These are phyloP conservation scores for Myiotriccus ornatus DNA, from an alignment of 2,797 vertebrate genomes.

Conservation along the genomic window DNA sequence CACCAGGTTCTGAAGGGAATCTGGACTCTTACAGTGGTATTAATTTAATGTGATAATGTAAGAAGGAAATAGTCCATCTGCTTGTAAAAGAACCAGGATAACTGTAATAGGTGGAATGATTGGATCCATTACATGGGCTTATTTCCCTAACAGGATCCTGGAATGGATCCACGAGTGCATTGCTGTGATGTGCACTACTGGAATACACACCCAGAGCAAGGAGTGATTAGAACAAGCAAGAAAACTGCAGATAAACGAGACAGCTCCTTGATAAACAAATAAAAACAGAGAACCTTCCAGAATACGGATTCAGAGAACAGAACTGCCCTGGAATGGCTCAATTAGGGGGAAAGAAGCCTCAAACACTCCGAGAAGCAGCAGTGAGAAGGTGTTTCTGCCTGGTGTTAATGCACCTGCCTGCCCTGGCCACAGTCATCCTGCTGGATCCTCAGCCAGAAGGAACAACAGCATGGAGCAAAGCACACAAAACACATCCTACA, in stretches of 20 bases:
- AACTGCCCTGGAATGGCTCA: background rate
- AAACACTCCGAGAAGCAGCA: background rate
- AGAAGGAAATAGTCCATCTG: background rate
- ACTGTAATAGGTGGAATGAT: background rate
- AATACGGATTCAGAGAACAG: background rate
- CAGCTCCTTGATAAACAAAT: background rate
- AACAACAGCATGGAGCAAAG: background rate
- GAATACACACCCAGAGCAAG: background rate
- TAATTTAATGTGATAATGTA: background rate
- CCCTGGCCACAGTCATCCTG: background rate
- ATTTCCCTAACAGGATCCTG: background rate
- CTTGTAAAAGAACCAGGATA: background rate
- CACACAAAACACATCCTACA: background rate
- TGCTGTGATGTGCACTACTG: background rate
- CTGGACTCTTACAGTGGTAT: background rate
- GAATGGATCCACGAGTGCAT: background rate
- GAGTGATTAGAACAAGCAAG: background rate
- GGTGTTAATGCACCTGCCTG: background rate
- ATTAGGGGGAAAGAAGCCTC: background rate
- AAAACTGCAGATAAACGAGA: background rate
- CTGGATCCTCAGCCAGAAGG: background rate
- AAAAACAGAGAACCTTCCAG: rapidly evolving
- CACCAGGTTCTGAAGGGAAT: background rate
- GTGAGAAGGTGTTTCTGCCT: background rate
- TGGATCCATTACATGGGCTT: background rate